These are phyloP conservation scores for Sarcophilus harrisii DNA, from an alignment of 2,797 vertebrate species.

Conservation along the genomic window DNA sequence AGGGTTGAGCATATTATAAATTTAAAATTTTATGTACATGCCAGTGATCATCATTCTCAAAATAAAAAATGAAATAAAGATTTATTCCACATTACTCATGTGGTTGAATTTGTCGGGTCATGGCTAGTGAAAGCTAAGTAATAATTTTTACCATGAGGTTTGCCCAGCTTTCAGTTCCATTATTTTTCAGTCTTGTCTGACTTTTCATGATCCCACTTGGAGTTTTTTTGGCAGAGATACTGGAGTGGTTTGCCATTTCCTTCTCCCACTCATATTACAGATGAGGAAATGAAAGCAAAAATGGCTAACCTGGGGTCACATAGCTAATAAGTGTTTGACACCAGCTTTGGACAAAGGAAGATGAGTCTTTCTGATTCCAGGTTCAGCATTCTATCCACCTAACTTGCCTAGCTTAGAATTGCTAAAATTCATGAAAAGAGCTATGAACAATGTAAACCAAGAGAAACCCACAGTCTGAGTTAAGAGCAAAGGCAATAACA, in stretches of 20 bases:
- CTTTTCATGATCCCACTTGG: too few species aligned
- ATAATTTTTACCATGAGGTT: conserved; percentile 29
- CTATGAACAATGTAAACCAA: too few species aligned
- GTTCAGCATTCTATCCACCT: background rate
- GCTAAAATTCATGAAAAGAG: background rate
- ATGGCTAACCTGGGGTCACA: background rate
- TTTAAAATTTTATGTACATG: background rate
- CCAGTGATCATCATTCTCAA: background rate
- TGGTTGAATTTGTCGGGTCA: conserved; percentile 10
- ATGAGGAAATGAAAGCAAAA: background rate
- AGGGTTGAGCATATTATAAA: background rate
- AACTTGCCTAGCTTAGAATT: background rate
- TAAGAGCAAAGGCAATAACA: too few species aligned
- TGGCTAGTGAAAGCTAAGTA: background rate
- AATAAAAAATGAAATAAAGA: conserved; percentile 40
- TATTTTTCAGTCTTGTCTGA: background rate
- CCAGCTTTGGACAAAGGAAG: background rate
- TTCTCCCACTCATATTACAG: too few species aligned
- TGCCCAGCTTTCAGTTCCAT: background rate
- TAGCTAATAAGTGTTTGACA: background rate
- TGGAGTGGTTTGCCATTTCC: too few species aligned
- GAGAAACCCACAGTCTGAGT: too few species aligned
- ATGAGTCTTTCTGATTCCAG: background rate
- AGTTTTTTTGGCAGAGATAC: too few species aligned
- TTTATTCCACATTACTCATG: conserved; percentile 37